These are phyloP conservation scores for Habroteleia sp. DNA, from an alignment of 2,888 invertebrate genomes.

Conservation along the genomic window DNA sequence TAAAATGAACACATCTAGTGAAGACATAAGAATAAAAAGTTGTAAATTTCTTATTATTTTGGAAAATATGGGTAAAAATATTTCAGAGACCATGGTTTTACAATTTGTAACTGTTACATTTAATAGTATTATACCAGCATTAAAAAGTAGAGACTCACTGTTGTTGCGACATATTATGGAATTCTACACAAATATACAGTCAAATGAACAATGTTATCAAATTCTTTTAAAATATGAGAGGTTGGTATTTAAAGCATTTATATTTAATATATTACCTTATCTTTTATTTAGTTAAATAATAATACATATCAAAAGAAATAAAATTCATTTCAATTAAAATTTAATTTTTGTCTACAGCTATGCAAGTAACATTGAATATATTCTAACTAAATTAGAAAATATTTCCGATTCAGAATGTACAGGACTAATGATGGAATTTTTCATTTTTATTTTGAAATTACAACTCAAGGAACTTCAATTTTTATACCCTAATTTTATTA, in stretches of 20 bases:
- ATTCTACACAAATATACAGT: slow-evolving; percentile 82
- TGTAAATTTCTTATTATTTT: slow-evolving; percentile 83
- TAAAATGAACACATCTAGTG: slow-evolving; percentile 82
- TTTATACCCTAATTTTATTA: slow-evolving; percentile 80
- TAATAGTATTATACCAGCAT: slow-evolving; percentile 81
- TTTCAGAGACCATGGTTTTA: slow-evolving; percentile 81
- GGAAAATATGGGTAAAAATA: slow-evolving; percentile 82
- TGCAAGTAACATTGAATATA: slow-evolving; percentile 76
- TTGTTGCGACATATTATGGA: slow-evolving; percentile 82
- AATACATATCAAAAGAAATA: no score
- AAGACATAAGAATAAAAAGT: slow-evolving; percentile 82
- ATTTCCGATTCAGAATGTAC: slow-evolving; percentile 81
- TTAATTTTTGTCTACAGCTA: slow-evolving; percentile 72
- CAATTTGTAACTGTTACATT: slow-evolving; percentile 82
- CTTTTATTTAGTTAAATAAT: no score
- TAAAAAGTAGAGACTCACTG: slow-evolving; percentile 80
- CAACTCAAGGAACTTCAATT: slow-evolving; percentile 78
- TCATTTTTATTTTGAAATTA: slow-evolving; percentile 81
- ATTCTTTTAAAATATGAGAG: slow-evolving; percentile 75
- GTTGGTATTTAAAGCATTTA: slow-evolving; percentile 62
- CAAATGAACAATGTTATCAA: slow-evolving; percentile 74
- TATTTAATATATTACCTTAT: no score
- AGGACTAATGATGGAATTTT: slow-evolving; percentile 82
- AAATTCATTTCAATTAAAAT: slow-evolving; percentile 11
- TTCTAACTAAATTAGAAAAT: slow-evolving; percentile 77